Evolutionary conservation across 2,888 invertebrate species (phyloP), one percentile per base, ranked within the genome.

Genomic region (Zhuqinia jingwanae): DNA sequence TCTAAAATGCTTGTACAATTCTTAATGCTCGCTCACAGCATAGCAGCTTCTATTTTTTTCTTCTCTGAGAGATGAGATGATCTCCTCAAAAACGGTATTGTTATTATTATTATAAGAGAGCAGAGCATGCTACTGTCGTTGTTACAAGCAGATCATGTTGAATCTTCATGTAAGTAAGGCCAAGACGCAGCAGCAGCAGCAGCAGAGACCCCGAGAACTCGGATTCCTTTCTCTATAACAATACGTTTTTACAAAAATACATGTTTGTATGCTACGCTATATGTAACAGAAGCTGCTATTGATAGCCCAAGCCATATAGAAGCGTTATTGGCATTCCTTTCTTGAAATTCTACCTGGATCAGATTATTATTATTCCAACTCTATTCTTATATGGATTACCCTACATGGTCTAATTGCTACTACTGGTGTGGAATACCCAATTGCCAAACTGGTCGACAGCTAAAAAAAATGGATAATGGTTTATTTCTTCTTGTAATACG

Each of bases 371-470:
- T 73, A 25, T 30, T 53, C 15, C 30, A 36, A 8, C 36, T 36
- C 36, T 36, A 36, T 36, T 36, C 36, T 36, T 36, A 36, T n/a
- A n/a, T 36, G 36, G 36, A 56, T 53, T 30, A 81, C 80, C 80
- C 22, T 70, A 81, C 56, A 70, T 58, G 80, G 68, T 50, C 42
- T 81, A 81, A 81, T 81, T 81, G 80, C n/a, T 47, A 17, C n/a
- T 47, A 17, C 27, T n/a, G 15, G 45, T 42, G 8, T 42, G 11
- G 27, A 45, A 20, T 42, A 68, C 68, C 15, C 30, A 30, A 30
- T 60, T 36, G 36, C 36, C n/a, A n/a, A n/a, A n/a, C n/a, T 36
- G 36, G 36, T 6, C 36, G 36, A 36, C 8, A 36, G 36, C 36
- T 36, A 36, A 36, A 36, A 36, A 36, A 36, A 36, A 36, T 36